phyloP scores from a whole-genome alignment of 2,113 vertebrate genomes.

The Xiphias gladius region DNA sequence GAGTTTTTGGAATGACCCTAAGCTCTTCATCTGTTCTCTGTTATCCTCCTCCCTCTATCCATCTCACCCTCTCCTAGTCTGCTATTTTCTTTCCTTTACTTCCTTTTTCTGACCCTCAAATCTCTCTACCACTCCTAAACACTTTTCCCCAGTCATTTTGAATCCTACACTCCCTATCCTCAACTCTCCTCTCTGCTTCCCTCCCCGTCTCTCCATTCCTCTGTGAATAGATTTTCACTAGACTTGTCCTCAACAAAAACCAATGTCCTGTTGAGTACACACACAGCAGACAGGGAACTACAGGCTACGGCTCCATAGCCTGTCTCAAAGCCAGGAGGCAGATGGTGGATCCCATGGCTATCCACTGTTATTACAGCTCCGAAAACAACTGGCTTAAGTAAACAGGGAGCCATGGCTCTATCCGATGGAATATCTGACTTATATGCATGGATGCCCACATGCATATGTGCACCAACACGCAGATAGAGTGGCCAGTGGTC shows the following conservation, averaged over 20 bases:
- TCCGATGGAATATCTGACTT: constrained; percentile 71
- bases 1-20: constrained; percentile 10
- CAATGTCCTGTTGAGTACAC: constrained; percentile 54
- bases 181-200: constrained; percentile 7
- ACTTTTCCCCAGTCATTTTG: constrained; percentile 20
- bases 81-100: neutral
- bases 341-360: constrained; percentile 45
- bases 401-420: constrained; percentile 57
- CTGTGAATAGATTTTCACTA: constrained; percentile 74
- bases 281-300: constrained; percentile 57
- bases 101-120: neutral
- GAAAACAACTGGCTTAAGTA: constrained; percentile 70
- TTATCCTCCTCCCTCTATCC: neutral
- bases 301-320: constrained; percentile 41
- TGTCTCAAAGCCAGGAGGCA: constrained; percentile 47
- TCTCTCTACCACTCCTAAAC: neutral
- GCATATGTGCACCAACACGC: constrained; percentile 31
- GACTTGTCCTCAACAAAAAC: constrained; percentile 72
- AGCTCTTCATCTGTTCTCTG: neutral
- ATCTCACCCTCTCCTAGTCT: neutral
- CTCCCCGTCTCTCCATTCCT: constrained; percentile 41
- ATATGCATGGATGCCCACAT: constrained; percentile 51
- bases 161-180: constrained; percentile 5
- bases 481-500: constrained; percentile 6
- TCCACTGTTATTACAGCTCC: constrained; percentile 68